Percentiles rank a stretch among this genome's conserved stretches.
These are phyloP conservation scores for Pogona vitticeps DNA, from an alignment of 2,113 vertebrate species.

Conservation along the genomic window DNA sequence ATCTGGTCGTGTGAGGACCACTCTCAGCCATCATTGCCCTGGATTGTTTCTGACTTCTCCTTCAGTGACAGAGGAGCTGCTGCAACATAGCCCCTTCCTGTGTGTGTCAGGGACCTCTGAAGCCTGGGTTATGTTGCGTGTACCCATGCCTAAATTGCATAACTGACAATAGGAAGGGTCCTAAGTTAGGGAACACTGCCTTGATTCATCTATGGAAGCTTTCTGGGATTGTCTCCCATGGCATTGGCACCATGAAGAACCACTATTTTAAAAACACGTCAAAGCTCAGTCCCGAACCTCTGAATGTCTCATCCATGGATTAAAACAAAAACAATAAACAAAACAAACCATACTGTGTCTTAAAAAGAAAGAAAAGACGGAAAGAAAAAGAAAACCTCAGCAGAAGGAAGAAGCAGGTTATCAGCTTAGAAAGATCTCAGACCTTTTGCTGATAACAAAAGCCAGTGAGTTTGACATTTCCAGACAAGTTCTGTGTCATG, in stretches of 20 bases:
- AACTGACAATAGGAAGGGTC: not conserved
- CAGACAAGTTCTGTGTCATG: slow-evolving; percentile 13
- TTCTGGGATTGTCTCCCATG: not conserved
- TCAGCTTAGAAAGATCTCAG: slow-evolving; percentile 17
- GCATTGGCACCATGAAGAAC: not conserved
- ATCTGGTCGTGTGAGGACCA: too few species aligned
- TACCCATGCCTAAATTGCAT: too few species aligned
- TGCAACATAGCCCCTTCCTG: not conserved
- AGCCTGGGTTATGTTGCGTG: too few species aligned
- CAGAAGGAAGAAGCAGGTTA: not conserved
- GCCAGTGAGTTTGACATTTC: slow-evolving; percentile 14
- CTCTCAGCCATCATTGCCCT: not conserved
- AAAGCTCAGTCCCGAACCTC: not conserved
- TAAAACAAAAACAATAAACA: too few species aligned
- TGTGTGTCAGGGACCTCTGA: not conserved
- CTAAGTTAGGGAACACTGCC: not conserved
- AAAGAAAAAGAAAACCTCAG: not conserved
- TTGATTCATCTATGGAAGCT: not conserved
- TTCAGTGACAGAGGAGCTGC: not conserved
- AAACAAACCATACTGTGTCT: not conserved
- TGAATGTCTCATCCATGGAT: not conserved
- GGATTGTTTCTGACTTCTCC: not conserved
- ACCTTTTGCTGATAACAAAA: slow-evolving; percentile 44
- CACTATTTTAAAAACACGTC: slow-evolving; percentile 2
- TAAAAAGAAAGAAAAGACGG: not conserved